Percentiles rank a stretch among this genome's conserved stretches.
phyloP scores from a whole-genome alignment of 1,140 invertebrate genomes.

The Berghia stephanieae region DNA sequence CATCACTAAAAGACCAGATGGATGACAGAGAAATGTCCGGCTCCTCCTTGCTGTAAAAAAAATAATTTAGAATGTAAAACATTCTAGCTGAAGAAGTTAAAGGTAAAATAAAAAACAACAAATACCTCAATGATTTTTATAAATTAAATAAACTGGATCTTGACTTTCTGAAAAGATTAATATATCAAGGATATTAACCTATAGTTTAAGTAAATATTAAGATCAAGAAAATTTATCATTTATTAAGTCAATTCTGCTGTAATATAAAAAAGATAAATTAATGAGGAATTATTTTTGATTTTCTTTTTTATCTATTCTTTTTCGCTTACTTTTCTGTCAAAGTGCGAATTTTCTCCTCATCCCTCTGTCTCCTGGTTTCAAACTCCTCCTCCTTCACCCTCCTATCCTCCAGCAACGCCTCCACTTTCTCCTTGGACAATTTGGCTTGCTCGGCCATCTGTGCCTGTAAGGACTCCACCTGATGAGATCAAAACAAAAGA shows the following conservation, averaged over 20 bases:
- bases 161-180: neutral
- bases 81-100: too few relatives aligned
- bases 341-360: constrained; percentile 65
- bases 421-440: constrained; percentile 63
- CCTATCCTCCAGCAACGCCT: constrained; percentile 63
- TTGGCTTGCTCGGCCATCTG: constrained; percentile 65
- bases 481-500: constrained; percentile 9
- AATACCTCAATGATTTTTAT: too few relatives aligned
- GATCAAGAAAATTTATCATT: neutral
- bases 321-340: constrained; percentile 65
- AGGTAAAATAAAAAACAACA: too few relatives aligned
- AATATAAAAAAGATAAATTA: too few relatives aligned
- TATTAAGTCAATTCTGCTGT: neutral
- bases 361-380: constrained; percentile 61
- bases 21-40: too few relatives aligned
- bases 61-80: too few relatives aligned
- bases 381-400: constrained; percentile 63
- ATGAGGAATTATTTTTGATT: too few relatives aligned
- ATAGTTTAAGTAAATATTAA: neutral
- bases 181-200: neutral
- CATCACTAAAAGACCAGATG: too few relatives aligned
- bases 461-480: constrained; percentile 63
- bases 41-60: too few relatives aligned
- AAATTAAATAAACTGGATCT: too few relatives aligned
- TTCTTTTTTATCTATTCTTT: too few relatives aligned